Conservation (phyloP, 2,888 invertebrate genomes). For the Cremastinae sp. region DNA sequence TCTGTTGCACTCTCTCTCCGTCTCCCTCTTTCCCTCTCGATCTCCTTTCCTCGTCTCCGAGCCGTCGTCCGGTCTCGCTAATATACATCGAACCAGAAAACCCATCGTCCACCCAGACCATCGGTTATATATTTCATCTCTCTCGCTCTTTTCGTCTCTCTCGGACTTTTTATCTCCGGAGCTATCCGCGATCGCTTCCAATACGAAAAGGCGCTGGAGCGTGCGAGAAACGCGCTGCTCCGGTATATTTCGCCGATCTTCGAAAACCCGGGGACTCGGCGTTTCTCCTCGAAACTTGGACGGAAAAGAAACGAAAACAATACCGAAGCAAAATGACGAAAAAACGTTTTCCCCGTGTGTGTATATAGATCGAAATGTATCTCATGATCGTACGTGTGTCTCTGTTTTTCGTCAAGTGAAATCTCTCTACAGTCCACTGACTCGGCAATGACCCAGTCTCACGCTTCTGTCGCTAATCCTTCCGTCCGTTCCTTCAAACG, state of each 20-base stretch:
- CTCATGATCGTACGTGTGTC: background rate
- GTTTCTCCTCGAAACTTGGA: too few species aligned
- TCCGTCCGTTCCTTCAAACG: background rate
- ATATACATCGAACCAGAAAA: conserved; percentile 34
- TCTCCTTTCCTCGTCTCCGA: conserved; percentile 56
- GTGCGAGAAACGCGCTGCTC: conserved; percentile 53
- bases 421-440: conserved; percentile 38
- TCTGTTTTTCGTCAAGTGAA: conserved; percentile 23
- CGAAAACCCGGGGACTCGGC: too few species aligned
- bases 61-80: conserved; percentile 60
- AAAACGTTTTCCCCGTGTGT: background rate
- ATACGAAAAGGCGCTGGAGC: conserved; percentile 62
- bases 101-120: conserved; percentile 54
- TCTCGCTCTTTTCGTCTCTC: conserved; percentile 57
- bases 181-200: conserved; percentile 48
- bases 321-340: background rate
- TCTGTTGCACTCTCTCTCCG: conserved; percentile 44
- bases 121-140: conserved; percentile 49
- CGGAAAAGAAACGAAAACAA: background rate
- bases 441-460: conserved; percentile 55
- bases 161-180: conserved; percentile 38
- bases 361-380: background rate
- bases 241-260: conserved; percentile 11
- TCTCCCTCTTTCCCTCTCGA: conserved; percentile 35
- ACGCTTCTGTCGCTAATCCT: background rate